These are phyloP conservation scores for Campoletis sonorensis DNA, from an alignment of 1,140 invertebrate genomes.

Conservation along the genomic window DNA sequence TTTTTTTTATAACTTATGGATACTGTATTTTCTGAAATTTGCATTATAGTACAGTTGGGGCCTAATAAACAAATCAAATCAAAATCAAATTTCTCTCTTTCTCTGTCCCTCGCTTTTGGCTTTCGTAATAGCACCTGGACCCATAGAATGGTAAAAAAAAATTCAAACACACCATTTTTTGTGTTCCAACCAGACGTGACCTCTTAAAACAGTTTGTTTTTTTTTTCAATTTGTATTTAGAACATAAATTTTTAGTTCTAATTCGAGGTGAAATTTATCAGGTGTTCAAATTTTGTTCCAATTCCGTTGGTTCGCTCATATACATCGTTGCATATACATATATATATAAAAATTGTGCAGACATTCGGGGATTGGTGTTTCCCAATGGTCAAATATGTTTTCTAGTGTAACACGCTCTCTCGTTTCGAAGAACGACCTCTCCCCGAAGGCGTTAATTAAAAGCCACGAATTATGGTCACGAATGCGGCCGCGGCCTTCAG, in stretches of 20 bases:
- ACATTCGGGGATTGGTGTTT: not conserved
- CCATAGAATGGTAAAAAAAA: not conserved
- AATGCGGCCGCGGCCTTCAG: not conserved
- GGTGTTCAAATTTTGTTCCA: not conserved
- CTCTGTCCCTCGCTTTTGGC: not conserved
- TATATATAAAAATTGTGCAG: too few relatives aligned
- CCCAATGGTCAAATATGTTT: conserved; percentile 12
- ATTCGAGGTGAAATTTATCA: not conserved
- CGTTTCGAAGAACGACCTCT: conserved; percentile 19
- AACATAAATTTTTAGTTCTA: not conserved
- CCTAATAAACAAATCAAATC: too few relatives aligned
- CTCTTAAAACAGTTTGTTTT: too few relatives aligned
- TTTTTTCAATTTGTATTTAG: too few relatives aligned
- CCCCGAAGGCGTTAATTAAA: conserved; percentile 37
- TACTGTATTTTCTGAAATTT: too few relatives aligned
- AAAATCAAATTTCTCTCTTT: too few relatives aligned
- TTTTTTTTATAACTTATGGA: too few relatives aligned
- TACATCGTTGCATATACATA: not conserved
- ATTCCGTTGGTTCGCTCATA: too few relatives aligned
- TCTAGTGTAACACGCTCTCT: not conserved
- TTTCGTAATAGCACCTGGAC: not conserved
- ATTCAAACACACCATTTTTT: too few relatives aligned
- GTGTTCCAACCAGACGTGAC: too few relatives aligned
- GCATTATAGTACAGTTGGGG: too few relatives aligned
- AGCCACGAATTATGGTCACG: conserved; percentile 25